A percentile compares a stretch with the other conserved stretches of the same genome.
These are phyloP conservation scores for Sander lucioperca DNA, from an alignment of 2,113 vertebrate species.

Conservation along the genomic window DNA sequence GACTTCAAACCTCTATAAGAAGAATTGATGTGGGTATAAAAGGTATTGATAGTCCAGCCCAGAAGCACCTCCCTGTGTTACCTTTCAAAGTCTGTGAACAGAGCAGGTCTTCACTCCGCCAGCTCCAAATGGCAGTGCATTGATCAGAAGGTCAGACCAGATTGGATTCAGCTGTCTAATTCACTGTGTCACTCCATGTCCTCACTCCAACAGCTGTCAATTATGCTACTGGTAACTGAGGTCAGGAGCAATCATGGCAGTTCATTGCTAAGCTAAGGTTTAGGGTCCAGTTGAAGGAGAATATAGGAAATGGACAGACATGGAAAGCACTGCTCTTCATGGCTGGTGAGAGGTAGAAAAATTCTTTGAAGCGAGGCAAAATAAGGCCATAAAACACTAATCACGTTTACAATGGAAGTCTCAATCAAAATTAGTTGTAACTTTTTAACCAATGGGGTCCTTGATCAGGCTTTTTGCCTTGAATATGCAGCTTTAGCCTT, in stretches of 20 bases:
- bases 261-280: constrained; percentile 18
- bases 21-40: constrained; percentile 58
- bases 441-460: not conserved
- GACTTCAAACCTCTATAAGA: constrained; percentile 15
- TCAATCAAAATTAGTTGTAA: not conserved
- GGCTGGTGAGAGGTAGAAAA: not conserved
- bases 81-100: constrained; percentile 22
- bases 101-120: constrained; percentile 43
- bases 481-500: not conserved
- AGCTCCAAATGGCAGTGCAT: constrained; percentile 53
- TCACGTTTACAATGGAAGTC: not conserved
- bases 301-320: not conserved
- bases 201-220: constrained; percentile 54
- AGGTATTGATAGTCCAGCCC: constrained; percentile 46
- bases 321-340: not conserved
- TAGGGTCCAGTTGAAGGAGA: not conserved
- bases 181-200: constrained; percentile 42
- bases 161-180: constrained; percentile 59
- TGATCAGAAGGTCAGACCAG: constrained; percentile 62
- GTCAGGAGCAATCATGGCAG: constrained; percentile 41
- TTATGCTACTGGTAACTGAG: constrained; percentile 39
- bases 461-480: not conserved
- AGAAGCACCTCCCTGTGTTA: constrained; percentile 26
- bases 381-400: not conserved
- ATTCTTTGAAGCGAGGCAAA: not conserved